Percentiles rank a stretch among this genome's conserved stretches.
phyloP scores from a whole-genome alignment of 1,140 invertebrate genomes.

The Batillaria attramentaria region DNA sequence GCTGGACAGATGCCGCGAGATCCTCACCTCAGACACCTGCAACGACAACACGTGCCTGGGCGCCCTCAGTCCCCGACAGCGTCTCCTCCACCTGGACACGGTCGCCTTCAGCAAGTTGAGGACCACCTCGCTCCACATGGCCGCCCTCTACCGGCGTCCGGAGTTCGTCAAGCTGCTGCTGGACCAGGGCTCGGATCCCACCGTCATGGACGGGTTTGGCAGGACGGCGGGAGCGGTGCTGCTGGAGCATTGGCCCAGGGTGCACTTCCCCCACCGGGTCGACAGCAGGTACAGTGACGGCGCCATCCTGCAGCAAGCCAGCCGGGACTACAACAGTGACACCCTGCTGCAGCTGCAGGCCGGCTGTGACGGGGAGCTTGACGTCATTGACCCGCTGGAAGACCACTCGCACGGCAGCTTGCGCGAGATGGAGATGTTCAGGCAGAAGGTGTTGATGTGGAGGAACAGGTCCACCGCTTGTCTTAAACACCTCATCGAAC shows the following conservation, averaged over 20 bases:
- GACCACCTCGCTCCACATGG: constrained; percentile 24
- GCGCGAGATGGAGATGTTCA: constrained; percentile 23
- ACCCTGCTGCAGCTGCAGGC: constrained; percentile 9
- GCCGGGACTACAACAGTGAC: constrained; percentile 11
- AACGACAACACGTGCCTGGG: constrained; percentile 8
- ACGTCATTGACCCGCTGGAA: neutral
- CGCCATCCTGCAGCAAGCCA: neutral
- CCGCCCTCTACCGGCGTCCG: constrained; percentile 18
- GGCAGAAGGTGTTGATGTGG: constrained; percentile 8
- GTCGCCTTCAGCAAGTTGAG: constrained; percentile 28
- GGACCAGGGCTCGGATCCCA: constrained; percentile 15
- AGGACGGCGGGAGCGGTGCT: constrained; percentile 13
- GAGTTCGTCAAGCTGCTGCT: constrained; percentile 19
- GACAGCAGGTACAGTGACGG: neutral
- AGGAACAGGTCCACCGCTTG: neutral
- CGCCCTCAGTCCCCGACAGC: neutral
- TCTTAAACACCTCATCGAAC: constrained; percentile 4
- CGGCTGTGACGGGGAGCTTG: neutral
- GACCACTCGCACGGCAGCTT: neutral
- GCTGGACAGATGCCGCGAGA: neutral
- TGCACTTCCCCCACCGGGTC: neutral
- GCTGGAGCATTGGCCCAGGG: constrained; percentile 26
- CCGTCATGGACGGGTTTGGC: constrained; percentile 20
- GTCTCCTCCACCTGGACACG: constrained; percentile 7
- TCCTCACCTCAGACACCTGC: neutral